Percentiles rank a stretch among this genome's conserved stretches.
These are phyloP conservation scores for Coenonympha arcania DNA, from an alignment of 2,888 invertebrate species.

Conservation along the genomic window DNA sequence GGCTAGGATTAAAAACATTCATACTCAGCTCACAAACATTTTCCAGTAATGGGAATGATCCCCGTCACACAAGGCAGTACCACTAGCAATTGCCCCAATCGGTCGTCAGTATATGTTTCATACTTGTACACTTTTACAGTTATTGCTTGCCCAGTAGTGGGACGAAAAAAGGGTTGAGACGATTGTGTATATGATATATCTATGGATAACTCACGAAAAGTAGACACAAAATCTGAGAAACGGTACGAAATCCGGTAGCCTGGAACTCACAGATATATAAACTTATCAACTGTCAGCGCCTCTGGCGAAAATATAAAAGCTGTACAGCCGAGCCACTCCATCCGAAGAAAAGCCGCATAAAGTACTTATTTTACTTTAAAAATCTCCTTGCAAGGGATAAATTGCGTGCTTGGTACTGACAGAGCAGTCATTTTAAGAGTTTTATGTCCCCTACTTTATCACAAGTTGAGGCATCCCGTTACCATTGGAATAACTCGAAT, in stretches of 20 bases:
- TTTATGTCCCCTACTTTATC: constrained; percentile 59
- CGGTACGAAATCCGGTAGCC: not conserved
- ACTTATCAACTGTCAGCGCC: no score
- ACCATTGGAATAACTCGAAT: constrained; percentile 15
- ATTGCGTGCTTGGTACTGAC: constrained; percentile 58
- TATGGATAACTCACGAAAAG: no score
- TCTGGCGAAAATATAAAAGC: not conserved
- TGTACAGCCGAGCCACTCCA: constrained; percentile 1
- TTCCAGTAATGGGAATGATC: no score
- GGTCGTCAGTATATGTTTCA: no score
- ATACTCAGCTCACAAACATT: no score
- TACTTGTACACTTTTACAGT: no score
- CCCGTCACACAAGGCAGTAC: no score
- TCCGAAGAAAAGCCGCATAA: constrained; percentile 12
- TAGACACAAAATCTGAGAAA: not conserved
- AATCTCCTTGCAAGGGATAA: constrained; percentile 37
- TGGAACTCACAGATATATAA: not conserved
- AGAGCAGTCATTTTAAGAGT: constrained; percentile 58
- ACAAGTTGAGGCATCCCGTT: constrained; percentile 27
- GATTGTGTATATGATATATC: no score
- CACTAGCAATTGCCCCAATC: no score
- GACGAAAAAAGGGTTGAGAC: no score
- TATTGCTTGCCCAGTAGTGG: no score
- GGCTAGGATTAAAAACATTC: no score
- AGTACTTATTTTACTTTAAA: constrained; percentile 23